Evolutionary conservation across 2,888 invertebrate genomes (phyloP).

Genomic region (Teleogryllus oceanicus): DNA sequence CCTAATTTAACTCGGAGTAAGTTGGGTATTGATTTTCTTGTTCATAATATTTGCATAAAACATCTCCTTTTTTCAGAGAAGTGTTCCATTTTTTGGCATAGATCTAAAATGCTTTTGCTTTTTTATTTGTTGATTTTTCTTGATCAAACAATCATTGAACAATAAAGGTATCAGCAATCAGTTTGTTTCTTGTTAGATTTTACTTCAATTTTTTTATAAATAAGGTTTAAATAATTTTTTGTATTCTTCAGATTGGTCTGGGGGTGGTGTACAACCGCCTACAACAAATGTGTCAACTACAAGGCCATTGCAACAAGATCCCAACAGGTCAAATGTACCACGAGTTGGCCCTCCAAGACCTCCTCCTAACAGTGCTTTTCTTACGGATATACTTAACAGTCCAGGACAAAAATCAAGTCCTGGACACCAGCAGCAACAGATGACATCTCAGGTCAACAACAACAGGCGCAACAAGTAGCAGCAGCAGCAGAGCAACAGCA

Average conservation of each 20-base stretch:
- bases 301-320: slow-evolving; percentile 24
- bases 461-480: slow-evolving; percentile 31
- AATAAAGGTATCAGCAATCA: no score
- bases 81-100: no score
- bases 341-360: neutral
- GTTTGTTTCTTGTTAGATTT: no score
- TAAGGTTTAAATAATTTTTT: neutral
- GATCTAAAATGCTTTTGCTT: no score
- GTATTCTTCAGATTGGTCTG: slow-evolving; percentile 37
- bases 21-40: no score
- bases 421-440: slow-evolving; percentile 39
- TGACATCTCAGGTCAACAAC: slow-evolving; percentile 29
- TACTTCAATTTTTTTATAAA: neutral
- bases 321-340: neutral
- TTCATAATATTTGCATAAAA: no score
- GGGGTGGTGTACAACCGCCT: slow-evolving; percentile 38
- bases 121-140: no score
- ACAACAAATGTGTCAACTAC: slow-evolving; percentile 18
- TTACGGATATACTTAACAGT: slow-evolving; percentile 2
- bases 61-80: no score
- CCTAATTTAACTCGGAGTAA: slow-evolving; percentile 19
- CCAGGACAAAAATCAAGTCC: slow-evolving; percentile 29
- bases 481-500: slow-evolving; percentile 36
- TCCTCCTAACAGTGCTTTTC: slow-evolving; percentile 9
- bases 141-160: no score